Percentiles rank a stretch among this genome's conserved stretches.
These are phyloP conservation scores for Takifugu rubripes DNA, from an alignment of 2,797 vertebrate species.

Conservation along the genomic window DNA sequence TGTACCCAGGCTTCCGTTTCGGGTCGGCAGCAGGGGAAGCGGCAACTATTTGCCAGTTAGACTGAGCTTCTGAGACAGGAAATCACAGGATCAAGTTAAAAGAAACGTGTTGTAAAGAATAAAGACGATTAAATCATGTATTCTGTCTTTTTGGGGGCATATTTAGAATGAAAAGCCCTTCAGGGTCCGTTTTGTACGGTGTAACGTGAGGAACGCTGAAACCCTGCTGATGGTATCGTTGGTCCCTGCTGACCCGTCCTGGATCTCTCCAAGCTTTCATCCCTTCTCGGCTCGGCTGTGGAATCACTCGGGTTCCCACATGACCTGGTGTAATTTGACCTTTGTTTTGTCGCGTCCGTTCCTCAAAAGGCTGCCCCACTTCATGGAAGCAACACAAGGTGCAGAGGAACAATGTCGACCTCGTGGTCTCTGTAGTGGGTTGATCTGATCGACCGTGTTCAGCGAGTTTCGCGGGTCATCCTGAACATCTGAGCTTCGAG, in stretches of 20 bases:
- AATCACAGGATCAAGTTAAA: background rate
- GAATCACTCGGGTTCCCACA: slow-evolving; percentile 16
- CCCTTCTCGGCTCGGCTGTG: slow-evolving; percentile 6
- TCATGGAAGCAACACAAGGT: no score
- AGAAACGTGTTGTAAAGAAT: no score
- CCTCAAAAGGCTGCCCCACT: background rate
- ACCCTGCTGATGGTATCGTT: slow-evolving; percentile 17
- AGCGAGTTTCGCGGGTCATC: no score
- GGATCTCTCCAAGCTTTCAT: slow-evolving; percentile 3
- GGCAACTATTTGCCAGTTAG: slow-evolving; percentile 64
- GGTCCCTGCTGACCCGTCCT: slow-evolving; percentile 3
- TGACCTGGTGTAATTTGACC: slow-evolving; percentile 10
- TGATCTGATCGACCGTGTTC: no score
- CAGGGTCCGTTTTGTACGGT: background rate
- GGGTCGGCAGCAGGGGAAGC: slow-evolving; percentile 59
- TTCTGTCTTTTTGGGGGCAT: background rate
- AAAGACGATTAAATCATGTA: background rate
- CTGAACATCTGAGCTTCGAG: no score
- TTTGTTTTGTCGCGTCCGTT: background rate
- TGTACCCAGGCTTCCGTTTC: slow-evolving; percentile 78
- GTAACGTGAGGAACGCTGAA: slow-evolving; percentile 1
- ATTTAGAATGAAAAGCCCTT: background rate
- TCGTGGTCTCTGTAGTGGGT: no score
- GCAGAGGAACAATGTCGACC: no score
- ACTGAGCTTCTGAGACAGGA: slow-evolving; percentile 31